Conservation (phyloP, 2,797 vertebrate species). For the Percopsis omiscomaycus region DNA sequence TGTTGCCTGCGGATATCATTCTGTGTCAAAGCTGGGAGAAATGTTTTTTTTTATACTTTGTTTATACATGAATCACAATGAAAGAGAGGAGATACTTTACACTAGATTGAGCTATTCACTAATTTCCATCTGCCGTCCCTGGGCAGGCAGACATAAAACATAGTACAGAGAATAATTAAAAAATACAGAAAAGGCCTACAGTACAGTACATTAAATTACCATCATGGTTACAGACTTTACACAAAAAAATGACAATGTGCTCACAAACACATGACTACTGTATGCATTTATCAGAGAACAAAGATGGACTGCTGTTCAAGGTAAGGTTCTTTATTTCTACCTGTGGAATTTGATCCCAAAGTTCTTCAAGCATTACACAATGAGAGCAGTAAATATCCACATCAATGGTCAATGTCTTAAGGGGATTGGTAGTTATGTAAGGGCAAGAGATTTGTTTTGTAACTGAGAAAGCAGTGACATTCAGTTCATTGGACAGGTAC, state of each 20-base stretch:
- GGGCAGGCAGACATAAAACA: no score
- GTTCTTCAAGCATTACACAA: slow-evolving; percentile 42
- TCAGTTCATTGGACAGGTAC: slow-evolving; percentile 12
- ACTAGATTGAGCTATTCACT: no score
- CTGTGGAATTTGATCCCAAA: not conserved
- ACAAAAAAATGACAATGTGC: no score
- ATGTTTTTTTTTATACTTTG: not conserved
- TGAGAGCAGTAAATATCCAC: slow-evolving; percentile 14
- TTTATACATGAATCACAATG: not conserved
- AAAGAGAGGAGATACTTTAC: no score
- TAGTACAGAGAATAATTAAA: no score
- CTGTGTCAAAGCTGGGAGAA: not conserved
- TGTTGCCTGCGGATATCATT: not conserved
- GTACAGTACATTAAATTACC: no score
- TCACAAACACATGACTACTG: no score
- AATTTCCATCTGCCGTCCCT: no score
- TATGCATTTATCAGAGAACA: slow-evolving; percentile 8
- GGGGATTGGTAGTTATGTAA: not conserved
- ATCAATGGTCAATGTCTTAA: no score
- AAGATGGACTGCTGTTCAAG: slow-evolving; percentile 18
- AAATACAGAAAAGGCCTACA: no score
- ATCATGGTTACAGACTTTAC: no score
- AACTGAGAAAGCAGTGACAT: slow-evolving; percentile 6
- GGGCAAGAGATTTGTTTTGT: slow-evolving; percentile 5
- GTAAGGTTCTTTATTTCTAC: slow-evolving; percentile 41